Conservation (phyloP, 1,140 invertebrate genomes). For the Monomorium pharaonis region DNA sequence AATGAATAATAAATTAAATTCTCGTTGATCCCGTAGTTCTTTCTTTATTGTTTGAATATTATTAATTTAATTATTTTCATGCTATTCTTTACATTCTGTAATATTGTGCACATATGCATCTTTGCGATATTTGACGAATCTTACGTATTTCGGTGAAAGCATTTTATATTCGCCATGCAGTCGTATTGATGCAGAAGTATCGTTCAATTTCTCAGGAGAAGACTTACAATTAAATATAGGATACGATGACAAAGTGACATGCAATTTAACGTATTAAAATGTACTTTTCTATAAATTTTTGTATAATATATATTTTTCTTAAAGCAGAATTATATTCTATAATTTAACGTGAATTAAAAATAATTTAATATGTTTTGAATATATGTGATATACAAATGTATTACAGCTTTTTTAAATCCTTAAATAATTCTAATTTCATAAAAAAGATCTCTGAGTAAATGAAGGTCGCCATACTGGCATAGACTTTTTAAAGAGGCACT, state of each 20-base stretch:
- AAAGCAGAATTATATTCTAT: neutral
- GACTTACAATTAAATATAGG: neutral
- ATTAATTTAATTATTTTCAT: neutral
- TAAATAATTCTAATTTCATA: neutral
- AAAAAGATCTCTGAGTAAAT: neutral
- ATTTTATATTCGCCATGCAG: neutral
- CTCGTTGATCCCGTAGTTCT: neutral
- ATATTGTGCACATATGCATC: neutral
- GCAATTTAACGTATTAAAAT: neutral
- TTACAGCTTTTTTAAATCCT: neutral
- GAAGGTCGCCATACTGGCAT: too few relatives aligned
- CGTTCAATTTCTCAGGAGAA: constrained; percentile 12
- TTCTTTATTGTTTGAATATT: neutral
- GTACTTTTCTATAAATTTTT: neutral
- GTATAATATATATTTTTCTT: too few relatives aligned
- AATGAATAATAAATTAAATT: constrained; percentile 18
- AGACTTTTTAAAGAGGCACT: too few relatives aligned
- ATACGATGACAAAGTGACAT: neutral
- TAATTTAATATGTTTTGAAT: too few relatives aligned
- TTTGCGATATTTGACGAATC: constrained; percentile 2
- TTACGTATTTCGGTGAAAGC: constrained; percentile 44
- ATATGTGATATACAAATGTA: neutral
- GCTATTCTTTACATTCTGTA: neutral
- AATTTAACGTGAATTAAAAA: neutral
- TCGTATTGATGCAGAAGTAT: neutral